These are phyloP conservation scores for Neoaliturus tenellus DNA, from an alignment of 2,888 invertebrate species.

Conservation along the genomic window DNA sequence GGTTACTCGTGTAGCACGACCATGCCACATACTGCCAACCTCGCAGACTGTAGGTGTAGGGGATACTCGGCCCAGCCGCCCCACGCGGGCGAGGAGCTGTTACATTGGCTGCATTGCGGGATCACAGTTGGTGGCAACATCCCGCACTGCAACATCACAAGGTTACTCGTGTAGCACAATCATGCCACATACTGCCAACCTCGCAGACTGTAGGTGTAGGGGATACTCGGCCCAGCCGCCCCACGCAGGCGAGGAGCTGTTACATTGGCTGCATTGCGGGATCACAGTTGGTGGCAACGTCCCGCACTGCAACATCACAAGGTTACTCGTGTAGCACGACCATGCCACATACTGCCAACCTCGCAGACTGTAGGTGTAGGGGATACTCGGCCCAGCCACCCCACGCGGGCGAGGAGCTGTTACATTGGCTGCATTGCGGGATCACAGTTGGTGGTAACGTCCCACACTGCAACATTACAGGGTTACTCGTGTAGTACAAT, in stretches of 20 bases:
- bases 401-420: constrained; percentile 70
- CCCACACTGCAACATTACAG: no score
- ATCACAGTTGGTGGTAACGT: not conserved
- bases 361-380: constrained; percentile 76
- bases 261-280: not conserved
- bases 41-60: constrained; percentile 76
- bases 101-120: not conserved
- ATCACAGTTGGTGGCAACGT: not conserved
- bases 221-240: constrained; percentile 77
- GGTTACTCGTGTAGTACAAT: constrained; percentile 85
- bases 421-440: not conserved
- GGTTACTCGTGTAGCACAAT: constrained; percentile 85
- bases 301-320: no score
- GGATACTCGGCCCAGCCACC: constrained; percentile 77
- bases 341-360: constrained; percentile 79
- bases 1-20: constrained; percentile 85
- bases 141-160: no score
- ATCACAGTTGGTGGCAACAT: not conserved
- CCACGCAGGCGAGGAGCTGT: constrained; percentile 70
- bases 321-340: constrained; percentile 85
- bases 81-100: constrained; percentile 70
- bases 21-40: constrained; percentile 79
- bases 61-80: constrained; percentile 77
- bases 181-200: constrained; percentile 79
- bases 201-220: constrained; percentile 76